A percentile compares a stretch with the other conserved stretches of the same genome.
Evolutionary conservation across 2,888 invertebrate genomes (phyloP).

Genomic region (Malthinus flaveolus): DNA sequence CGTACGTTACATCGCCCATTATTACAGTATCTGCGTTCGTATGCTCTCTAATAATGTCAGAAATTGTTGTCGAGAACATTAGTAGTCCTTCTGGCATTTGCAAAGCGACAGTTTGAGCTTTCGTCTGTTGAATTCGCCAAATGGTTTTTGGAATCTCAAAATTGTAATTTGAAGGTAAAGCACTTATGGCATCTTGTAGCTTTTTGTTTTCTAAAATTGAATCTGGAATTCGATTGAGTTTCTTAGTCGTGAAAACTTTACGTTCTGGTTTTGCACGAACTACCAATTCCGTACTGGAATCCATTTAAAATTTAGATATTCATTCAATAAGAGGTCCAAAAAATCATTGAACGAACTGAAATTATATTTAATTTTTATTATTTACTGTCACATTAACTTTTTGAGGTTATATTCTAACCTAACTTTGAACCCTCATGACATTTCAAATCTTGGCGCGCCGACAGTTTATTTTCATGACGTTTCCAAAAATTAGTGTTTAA

Average conservation of each 20-base stretch:
- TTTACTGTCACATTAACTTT: too few relatives aligned
- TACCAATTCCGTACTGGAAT: conserved; percentile 60
- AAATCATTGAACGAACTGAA: background rate
- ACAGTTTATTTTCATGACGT: too few relatives aligned
- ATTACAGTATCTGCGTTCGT: conserved; percentile 90
- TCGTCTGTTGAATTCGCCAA: conserved; percentile 88
- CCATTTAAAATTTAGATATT: conserved; percentile 28
- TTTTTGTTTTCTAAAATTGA: conserved; percentile 75
- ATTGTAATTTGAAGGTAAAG: conserved; percentile 91
- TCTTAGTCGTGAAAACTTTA: conserved; percentile 77
- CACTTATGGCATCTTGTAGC: conserved; percentile 71
- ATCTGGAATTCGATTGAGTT: conserved; percentile 80
- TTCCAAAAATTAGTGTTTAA: too few relatives aligned
- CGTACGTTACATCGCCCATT: conserved; percentile 99
- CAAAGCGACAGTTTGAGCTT: conserved; percentile 85
- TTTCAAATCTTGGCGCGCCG: too few relatives aligned
- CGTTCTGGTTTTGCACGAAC: conserved; percentile 78
- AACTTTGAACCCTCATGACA: too few relatives aligned
- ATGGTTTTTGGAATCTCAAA: conserved; percentile 98
- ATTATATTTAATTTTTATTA: too few relatives aligned
- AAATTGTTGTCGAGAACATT: conserved; percentile 89
- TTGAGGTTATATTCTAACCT: conserved; percentile 2
- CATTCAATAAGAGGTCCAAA: background rate
- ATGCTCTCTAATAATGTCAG: conserved; percentile 87
- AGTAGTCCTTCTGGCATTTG: conserved; percentile 97